phyloP scores from a whole-genome alignment of 1,140 invertebrate genomes.

The Protaetia brevitarsis region DNA sequence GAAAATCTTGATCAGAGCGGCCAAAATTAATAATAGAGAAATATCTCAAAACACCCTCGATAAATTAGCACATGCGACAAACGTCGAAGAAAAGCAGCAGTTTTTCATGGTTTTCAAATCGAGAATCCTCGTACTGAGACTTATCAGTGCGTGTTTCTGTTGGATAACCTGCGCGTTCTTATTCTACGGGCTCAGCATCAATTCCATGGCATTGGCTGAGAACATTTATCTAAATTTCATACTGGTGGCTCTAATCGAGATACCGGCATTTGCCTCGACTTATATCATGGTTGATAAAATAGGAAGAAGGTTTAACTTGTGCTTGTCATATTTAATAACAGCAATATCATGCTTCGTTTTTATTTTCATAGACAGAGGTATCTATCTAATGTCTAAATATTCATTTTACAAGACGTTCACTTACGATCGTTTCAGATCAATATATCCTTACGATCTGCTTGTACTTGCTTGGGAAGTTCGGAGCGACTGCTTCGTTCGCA shows the following conservation, averaged over 20 bases:
- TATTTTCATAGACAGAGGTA: slow-evolving; percentile 39
- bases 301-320: slow-evolving; percentile 61
- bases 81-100: slow-evolving; percentile 41
- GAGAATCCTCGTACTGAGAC: slow-evolving; percentile 57
- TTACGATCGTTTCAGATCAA: neutral
- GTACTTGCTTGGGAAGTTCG: slow-evolving; percentile 73
- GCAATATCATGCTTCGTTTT: slow-evolving; percentile 49
- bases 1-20: slow-evolving; percentile 44
- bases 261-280: slow-evolving; percentile 66
- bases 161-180: slow-evolving; percentile 70
- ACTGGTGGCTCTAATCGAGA: slow-evolving; percentile 65
- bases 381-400: slow-evolving; percentile 18
- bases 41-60: slow-evolving; percentile 56
- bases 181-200: slow-evolving; percentile 79
- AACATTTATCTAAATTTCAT: slow-evolving; percentile 69
- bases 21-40: slow-evolving; percentile 60
- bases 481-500: slow-evolving; percentile 67
- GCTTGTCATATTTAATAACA: slow-evolving; percentile 59
- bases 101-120: slow-evolving; percentile 56
- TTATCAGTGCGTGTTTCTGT: slow-evolving; percentile 63
- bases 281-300: slow-evolving; percentile 62
- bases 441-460: slow-evolving; percentile 46
- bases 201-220: slow-evolving; percentile 72
- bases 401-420: neutral
- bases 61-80: slow-evolving; percentile 30